Conservation (phyloP, 2,797 vertebrate species). For the Toxotes lorentzi region DNA sequence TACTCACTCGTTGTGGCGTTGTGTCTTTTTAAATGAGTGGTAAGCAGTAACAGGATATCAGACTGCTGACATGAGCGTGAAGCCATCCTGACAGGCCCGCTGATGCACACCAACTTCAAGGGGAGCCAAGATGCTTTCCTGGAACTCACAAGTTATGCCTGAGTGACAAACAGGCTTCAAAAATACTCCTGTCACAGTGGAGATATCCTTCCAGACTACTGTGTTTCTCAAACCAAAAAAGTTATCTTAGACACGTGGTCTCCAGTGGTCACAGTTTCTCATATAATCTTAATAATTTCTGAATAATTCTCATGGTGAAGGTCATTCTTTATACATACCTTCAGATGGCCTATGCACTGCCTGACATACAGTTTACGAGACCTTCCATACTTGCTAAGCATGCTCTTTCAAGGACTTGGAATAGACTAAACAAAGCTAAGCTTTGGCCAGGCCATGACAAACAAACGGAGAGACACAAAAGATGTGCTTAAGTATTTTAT, state of each 20-base stretch:
- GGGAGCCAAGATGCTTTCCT: constrained; percentile 60
- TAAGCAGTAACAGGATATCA: constrained; percentile 61
- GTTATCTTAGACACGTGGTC: too few relatives aligned
- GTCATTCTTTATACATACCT: not conserved
- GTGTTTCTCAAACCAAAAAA: constrained; percentile 7
- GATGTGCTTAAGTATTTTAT: not conserved
- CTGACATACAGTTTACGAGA: too few relatives aligned
- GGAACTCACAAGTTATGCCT: constrained; percentile 45
- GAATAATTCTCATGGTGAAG: too few relatives aligned
- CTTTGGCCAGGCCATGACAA: not conserved
- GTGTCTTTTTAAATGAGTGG: constrained; percentile 61
- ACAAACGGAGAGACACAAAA: not conserved
- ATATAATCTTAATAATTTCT: too few relatives aligned
- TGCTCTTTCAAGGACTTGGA: not conserved
- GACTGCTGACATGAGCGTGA: constrained; percentile 63
- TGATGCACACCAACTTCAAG: constrained; percentile 64
- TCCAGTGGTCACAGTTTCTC: too few relatives aligned
- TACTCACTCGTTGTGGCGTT: constrained; percentile 62
- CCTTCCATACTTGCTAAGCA: not conserved
- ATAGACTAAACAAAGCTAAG: constrained; percentile 21
- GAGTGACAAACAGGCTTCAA: constrained; percentile 20
- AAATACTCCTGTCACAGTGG: constrained; percentile 3
- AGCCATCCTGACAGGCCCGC: constrained; percentile 37
- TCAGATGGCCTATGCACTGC: too few relatives aligned
- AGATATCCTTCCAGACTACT: not conserved